These are phyloP conservation scores for Eurystomus glaucurus DNA, from an alignment of 2,797 vertebrate species.

Conservation along the genomic window DNA sequence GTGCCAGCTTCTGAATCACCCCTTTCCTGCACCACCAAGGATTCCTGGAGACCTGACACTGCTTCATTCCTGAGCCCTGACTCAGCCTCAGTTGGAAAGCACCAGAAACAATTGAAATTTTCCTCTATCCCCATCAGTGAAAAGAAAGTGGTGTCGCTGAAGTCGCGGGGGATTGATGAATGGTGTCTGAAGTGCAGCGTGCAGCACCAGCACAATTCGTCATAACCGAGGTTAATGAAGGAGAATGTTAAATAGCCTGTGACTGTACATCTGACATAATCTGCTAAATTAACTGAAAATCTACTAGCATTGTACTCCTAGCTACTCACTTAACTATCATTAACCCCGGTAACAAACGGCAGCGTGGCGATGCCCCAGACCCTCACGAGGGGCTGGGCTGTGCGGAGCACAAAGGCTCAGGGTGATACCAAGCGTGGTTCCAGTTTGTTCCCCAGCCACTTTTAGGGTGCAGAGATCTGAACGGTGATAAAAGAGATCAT, in stretches of 20 bases:
- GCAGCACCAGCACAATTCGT: fast-evolving
- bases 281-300: slow-evolving; percentile 19
- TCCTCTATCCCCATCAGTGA: background rate
- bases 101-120: background rate
- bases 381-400: fast-evolving
- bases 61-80: too few relatives aligned
- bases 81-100: fast-evolving
- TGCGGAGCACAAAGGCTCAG: fast-evolving
- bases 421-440: fast-evolving
- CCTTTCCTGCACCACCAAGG: fast-evolving
- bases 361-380: fast-evolving
- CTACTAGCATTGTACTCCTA: background rate
- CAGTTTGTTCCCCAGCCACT: background rate
- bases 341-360: background rate
- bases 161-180: background rate
- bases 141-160: background rate
- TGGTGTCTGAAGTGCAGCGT: background rate
- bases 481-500: background rate
- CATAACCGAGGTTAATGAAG: slow-evolving; percentile 8
- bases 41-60: background rate
- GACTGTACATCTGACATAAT: slow-evolving; percentile 3
- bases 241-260: slow-evolving; percentile 10
- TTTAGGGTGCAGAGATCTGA: background rate
- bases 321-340: background rate
- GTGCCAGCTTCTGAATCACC: background rate